Evolutionary conservation across 2,888 invertebrate species (phyloP), one percentile per base, ranked within the genome.

Genomic region (Acrocyrtus sp.): DNA sequence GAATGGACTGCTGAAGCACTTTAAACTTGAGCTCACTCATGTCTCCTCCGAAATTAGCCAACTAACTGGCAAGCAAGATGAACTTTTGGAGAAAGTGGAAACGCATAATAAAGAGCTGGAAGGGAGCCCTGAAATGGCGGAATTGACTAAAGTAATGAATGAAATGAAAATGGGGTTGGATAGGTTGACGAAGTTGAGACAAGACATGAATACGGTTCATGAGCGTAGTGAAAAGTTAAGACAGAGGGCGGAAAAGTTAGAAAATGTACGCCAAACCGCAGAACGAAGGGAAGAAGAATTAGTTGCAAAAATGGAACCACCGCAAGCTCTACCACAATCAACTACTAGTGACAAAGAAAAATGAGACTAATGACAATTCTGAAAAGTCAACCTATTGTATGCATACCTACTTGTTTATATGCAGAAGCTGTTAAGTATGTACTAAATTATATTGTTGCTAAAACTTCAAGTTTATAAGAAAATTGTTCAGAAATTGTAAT

Each of bases 161-260:
- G 77, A 65, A 24, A 78, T 80, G 78, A 78, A 77, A 66, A 41
- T 66, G 43, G 80, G 78, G 4, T 51, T 80, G 62, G 78, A 80
- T 39, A 74, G 78, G 72, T 61, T 80, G 51, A 67, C 76, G 6
- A 72, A 75, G 41, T 72, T 80, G 15, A 65, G 80, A 34, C 80
- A 80, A 65, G 80, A 78, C 60, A 80, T 78, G 80, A 69, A 63
- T 29, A 57, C 70, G 17, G 77, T 80, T 60, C 80, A 80, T 45
- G 78, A 80, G 15, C 53, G 78, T 21, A 78, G 78, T 29, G 75
- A 78, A 68, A 80, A 78, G 70, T 73, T 80, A 29, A 74, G 75
- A 61, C 62, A 67, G 51, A 19, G 75, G 34, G 75, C 72, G 17
- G 75, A 72, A 22, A 75, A 72, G 54, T 58, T 75, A 58, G 75